Evolutionary conservation across 2,888 invertebrate species (phyloP), one percentile per base, ranked within the genome.

Genomic region (Saturnia japonica): DNA sequence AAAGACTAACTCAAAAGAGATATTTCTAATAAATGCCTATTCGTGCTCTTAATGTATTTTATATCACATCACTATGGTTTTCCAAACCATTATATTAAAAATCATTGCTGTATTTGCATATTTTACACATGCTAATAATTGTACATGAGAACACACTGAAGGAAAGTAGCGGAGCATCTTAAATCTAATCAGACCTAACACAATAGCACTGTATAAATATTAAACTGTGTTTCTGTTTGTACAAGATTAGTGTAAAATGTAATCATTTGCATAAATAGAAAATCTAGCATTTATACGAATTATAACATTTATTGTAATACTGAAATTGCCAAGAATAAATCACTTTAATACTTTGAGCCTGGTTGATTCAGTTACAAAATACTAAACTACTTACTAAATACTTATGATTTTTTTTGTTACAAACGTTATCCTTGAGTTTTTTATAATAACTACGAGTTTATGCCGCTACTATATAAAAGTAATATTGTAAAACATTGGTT

Each of bases 21-120:
- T 40, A 68, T 71, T 72, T 71, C 71, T 68, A 69, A 67, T 22
- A 72, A 73, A 47, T 67, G 66, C 73, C 76, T 28, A 14, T 60
- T 25, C 57, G 25, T 28, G 57, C 28, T 77, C 74, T 74, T n/a
- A 72, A 76, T 74, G 74, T 68, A 75, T 75, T 74, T 74, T 75
- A 69, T 57, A 54, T 62, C 69, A 67, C 71, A 70, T 66, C 80
- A 81, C 80, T 80, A 77, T 77, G 75, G 77, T 77, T 76, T 76
- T 74, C 73, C 76, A 75, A 76, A 66, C 76, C 45, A 45, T 69
- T 45, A 40, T 69, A 28, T n/a, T n/a, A 64, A 62, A 47, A 43
- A 25, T 22, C 8, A 54, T 54, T 28, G 25, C 57, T 28, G 25
- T 28, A 28, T 60, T 28, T 60, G 25, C 57, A 60, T 60, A 60